These are phyloP conservation scores for Ctenomys sociabilis DNA, from an alignment of 2,113 vertebrate genomes.

Conservation along the genomic window DNA sequence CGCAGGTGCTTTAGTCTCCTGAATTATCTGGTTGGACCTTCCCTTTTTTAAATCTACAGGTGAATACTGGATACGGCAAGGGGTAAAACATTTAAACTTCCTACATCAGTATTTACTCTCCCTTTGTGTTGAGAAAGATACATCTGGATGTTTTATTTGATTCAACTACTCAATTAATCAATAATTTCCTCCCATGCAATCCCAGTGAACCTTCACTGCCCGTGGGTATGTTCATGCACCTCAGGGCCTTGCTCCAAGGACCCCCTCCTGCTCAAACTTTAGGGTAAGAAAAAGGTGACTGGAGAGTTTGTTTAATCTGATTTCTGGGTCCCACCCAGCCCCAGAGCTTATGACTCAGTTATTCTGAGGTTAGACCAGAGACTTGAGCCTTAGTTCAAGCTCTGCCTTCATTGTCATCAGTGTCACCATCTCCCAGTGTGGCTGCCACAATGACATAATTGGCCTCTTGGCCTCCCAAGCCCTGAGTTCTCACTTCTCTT, in stretches of 20 bases:
- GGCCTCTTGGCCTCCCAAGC: background rate
- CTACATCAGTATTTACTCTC: background rate
- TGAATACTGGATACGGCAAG: background rate
- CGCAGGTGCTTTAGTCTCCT: too few species aligned
- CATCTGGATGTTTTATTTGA: background rate
- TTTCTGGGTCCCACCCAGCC: background rate
- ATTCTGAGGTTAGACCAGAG: background rate
- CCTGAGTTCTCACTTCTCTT: background rate
- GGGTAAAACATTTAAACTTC: background rate
- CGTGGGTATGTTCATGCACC: background rate
- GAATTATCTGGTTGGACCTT: too few species aligned
- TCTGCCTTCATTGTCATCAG: slow-evolving; percentile 9
- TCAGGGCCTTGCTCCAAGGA: background rate
- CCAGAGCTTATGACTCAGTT: background rate
- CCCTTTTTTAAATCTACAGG: background rate
- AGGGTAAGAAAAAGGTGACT: background rate
- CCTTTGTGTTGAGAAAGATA: background rate
- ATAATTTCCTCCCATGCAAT: background rate
- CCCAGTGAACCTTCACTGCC: background rate
- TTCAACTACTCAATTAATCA: background rate
- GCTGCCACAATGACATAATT: background rate
- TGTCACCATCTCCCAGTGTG: background rate
- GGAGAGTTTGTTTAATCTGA: background rate
- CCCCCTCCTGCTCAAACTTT: background rate
- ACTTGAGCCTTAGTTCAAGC: background rate